Conservation (phyloP, 2,888 invertebrate genomes). For the Apamea sordens region DNA sequence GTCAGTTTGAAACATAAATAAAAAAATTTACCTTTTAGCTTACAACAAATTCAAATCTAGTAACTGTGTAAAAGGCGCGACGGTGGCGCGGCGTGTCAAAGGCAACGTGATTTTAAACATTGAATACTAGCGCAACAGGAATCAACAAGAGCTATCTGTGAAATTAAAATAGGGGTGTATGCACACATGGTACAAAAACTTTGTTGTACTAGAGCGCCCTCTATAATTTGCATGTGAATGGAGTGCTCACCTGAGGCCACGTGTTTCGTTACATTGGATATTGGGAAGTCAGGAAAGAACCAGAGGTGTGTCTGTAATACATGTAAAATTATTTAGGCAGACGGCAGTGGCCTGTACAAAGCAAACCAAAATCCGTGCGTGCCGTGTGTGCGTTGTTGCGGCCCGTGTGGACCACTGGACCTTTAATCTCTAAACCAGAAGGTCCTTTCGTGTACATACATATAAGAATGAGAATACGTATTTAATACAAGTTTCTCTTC, state of each 20-base stretch:
- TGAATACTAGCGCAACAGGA: background rate
- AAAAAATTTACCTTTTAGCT: no score
- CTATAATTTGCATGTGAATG: background rate
- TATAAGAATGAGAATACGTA: background rate
- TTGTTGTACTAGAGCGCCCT: background rate
- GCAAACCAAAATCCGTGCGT: no score
- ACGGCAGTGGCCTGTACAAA: no score
- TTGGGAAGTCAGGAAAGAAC: background rate
- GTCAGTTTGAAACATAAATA: no score
- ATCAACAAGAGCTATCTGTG: background rate
- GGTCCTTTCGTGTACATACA: background rate
- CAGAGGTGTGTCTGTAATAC: no score
- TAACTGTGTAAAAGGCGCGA: no score
- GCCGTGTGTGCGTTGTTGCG: no score
- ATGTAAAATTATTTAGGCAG: no score
- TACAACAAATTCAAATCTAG: no score
- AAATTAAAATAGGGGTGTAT: background rate
- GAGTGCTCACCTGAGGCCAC: no score
- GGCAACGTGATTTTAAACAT: background rate
- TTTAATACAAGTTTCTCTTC: background rate
- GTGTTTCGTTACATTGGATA: slow-evolving; percentile 13
- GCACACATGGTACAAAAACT: background rate
- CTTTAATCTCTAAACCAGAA: no score
- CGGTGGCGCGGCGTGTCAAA: background rate
- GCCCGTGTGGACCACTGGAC: no score